A percentile compares a stretch with the other conserved stretches of the same genome.
Evolutionary conservation across 37 sponge, comb jelly and placozoan species (phyloP).

Genomic region (Chondrilla cf. caribensis): DNA sequence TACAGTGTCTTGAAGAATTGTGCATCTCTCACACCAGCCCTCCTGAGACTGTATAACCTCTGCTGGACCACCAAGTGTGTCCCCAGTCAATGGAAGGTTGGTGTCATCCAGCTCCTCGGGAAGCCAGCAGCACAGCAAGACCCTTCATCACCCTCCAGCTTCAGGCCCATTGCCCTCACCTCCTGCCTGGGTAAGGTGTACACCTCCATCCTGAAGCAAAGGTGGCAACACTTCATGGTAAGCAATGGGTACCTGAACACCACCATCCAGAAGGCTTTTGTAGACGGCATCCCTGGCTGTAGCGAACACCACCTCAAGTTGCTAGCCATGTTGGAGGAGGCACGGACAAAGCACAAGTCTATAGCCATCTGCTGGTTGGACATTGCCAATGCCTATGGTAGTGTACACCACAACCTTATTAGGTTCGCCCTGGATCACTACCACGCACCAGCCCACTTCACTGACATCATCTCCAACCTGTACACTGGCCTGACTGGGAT

Average conservation of each 20-base stretch:
- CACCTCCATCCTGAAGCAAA: conserved; percentile 3
- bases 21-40: conserved; percentile 18
- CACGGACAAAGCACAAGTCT: conserved; percentile 18
- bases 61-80: neutral
- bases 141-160: neutral
- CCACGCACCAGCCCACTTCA: conserved; percentile 19
- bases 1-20: conserved; percentile 25
- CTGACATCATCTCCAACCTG: neutral
- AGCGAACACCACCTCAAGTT: conserved; percentile 28
- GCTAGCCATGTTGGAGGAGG: neutral
- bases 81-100: conserved; percentile 8
- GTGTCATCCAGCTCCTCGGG: conserved; percentile 11
- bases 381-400: conserved; percentile 39
- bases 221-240: conserved; percentile 20
- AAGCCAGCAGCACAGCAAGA: neutral
- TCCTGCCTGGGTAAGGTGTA: conserved; percentile 10
- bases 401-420: conserved; percentile 35
- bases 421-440: conserved; percentile 34
- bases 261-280: conserved; percentile 24
- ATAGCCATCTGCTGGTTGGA: conserved; percentile 32
- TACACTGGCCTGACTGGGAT: conserved; percentile 18
- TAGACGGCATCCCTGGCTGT: conserved; percentile 25
- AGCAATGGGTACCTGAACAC: conserved; percentile 28
- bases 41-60: conserved; percentile 5
- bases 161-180: conserved; percentile 26